Evolutionary conservation across 2,888 invertebrate species (phyloP), one percentile per base, ranked within the genome.

Genomic region (Aleiodes leptofemur): DNA sequence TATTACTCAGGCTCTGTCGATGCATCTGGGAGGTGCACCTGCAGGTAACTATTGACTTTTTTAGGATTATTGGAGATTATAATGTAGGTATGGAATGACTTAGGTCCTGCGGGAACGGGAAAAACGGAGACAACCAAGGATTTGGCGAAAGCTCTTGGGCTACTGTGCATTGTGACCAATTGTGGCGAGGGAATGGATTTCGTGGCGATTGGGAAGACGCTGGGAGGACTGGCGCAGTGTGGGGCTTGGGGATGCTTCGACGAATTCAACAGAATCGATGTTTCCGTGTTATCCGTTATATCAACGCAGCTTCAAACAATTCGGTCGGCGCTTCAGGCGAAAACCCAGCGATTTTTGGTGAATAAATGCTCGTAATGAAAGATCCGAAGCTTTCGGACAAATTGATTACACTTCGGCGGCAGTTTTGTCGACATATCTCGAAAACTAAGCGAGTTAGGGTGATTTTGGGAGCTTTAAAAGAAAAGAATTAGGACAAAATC

Each of bases 181-280:
- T 98, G 98, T 86, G 97, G 97, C 0, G 97, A 97, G 90, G 96
- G 96, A 16, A 97, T 97, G 96, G 97, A 97, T 90, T 96, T 94
- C 87, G 93, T 95, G 81, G 96, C 97, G 2, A 94, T 96, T 68
- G 94, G 94, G 6, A 93, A 93, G 53, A 96, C 95, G 79, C 90
- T 96, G 5, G 93, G 95, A 0, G 94, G 96, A 0, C 90, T 96
- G 69, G 94, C 94, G 72, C 96, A 96, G 87, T 96, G 96, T 86
- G 98, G 98, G 0, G 97, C 97, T 3, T 98, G 98, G 98, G 98
- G 97, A 1, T 98, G 97, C 88, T 98, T 98, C 86, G 97, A 98
- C 82, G 97, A 97, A 90, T 98, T 98, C 90, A 97, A 98, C 90
- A 92, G 97, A 50, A 97, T 98, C 80, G 97, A 97, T 80, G 94